Evolutionary conservation across 2,797 vertebrate genomes (phyloP), one percentile per base, ranked within the genome.

Genomic region (Eidolon dupreanum): DNA sequence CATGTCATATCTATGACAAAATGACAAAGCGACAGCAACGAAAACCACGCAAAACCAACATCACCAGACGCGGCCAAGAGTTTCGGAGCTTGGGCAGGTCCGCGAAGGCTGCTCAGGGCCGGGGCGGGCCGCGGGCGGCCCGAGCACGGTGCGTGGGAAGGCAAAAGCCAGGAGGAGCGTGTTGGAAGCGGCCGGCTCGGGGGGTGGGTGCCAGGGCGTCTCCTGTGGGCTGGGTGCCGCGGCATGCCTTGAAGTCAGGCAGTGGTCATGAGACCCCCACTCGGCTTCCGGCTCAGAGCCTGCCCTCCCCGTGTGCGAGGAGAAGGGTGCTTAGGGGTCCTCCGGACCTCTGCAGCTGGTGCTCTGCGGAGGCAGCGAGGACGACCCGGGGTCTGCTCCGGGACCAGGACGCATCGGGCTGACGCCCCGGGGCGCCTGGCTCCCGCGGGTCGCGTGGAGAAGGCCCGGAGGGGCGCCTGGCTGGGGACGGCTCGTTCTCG

Each of bases 401-500:
- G 28, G 19, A n/a, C 31, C 31, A 8, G 7, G 41, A 4, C 17
- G 1, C 22, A 26, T 41, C 1, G 46, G 41, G 2, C 10, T 55
- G 17, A 19, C 0, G 43, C 28, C 3, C 61, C 1, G 3, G 24
- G 28, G 36, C 74, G 19, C 41, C 49, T 49, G 2, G 49, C 49
- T 43, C 31, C 2, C 10, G 0, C 0, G 36, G 13, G 12, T 0
- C 9, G 6, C 16, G 8, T 11, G 20, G 28, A 8, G 38, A 61
- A 11, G 8, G 28, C 12, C 55, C 24, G 12, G 36, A 77, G 36
- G 9, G 17, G 24, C 26, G 1, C 26, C 22, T 10, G 11, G 12
- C 3, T 11, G 20, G 33, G 79, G 33, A 36, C 46, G 28, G 17
- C 53, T 53, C 33, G 41, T 36, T 66, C 70, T 75, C 36, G n/a